Evolutionary conservation across 2,113 vertebrate genomes (phyloP).

Genomic region (Leucoraja erinaceus): DNA sequence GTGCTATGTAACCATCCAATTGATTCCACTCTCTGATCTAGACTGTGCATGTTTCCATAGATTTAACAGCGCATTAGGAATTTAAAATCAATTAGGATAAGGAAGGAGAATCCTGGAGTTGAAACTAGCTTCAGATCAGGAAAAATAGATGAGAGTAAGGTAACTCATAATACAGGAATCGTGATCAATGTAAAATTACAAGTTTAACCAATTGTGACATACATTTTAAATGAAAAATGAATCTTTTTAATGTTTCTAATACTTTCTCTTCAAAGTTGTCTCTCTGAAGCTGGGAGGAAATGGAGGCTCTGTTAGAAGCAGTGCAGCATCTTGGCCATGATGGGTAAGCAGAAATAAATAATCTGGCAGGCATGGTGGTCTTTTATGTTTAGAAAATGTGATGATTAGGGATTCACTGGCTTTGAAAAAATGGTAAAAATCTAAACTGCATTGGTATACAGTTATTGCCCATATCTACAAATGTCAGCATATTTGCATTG

Average conservation of each 20-base stretch:
- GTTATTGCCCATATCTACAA: neutral
- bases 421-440: neutral
- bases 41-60: neutral
- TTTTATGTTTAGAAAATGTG: neutral
- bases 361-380: neutral
- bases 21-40: neutral
- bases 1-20: neutral
- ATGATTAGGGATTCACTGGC: neutral
- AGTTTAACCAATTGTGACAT: neutral
- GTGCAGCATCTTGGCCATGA: conserved; percentile 52
- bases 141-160: neutral
- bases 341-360: conserved; percentile 49
- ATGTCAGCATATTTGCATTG: neutral
- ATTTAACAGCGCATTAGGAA: neutral
- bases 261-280: neutral
- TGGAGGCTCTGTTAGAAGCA: conserved; percentile 65
- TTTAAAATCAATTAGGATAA: neutral
- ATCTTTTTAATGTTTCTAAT: no score
- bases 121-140: neutral
- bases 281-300: conserved; percentile 40
- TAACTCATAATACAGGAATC: neutral
- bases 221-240: neutral
- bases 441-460: neutral
- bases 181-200: neutral
- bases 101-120: neutral